Evolutionary conservation across 2,888 invertebrate genomes (phyloP).

Genomic region (Frankliniella intonsa): DNA sequence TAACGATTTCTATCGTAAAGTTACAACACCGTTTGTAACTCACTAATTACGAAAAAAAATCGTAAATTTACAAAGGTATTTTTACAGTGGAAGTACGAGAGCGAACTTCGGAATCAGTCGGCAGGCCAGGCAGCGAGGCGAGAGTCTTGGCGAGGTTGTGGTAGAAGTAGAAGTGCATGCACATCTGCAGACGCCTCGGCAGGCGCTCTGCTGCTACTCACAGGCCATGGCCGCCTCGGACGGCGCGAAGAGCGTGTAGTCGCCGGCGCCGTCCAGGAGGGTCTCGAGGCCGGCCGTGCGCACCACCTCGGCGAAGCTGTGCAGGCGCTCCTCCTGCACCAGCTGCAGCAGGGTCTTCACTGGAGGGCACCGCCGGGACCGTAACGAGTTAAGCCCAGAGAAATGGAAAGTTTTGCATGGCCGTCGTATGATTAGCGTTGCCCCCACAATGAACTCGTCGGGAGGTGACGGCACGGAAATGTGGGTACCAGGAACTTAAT

Average conservation of each 20-base stretch:
- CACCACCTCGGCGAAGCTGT: slow-evolving; percentile 47
- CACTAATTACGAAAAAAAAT: too few species aligned
- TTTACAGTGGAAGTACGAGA: too few species aligned
- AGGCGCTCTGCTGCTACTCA: slow-evolving; percentile 43
- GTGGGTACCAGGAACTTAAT: too few species aligned
- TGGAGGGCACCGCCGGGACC: slow-evolving; percentile 36
- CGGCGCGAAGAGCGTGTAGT: slow-evolving; percentile 50
- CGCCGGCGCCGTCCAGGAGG: slow-evolving; percentile 45
- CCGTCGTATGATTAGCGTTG: too few species aligned
- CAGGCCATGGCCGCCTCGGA: slow-evolving; percentile 49
- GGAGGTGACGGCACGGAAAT: too few species aligned
- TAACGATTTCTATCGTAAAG: too few species aligned
- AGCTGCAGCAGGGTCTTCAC: slow-evolving; percentile 48
- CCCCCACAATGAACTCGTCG: too few species aligned
- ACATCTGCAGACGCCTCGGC: too few species aligned
- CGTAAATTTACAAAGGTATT: too few species aligned
- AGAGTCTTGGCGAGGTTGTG: slow-evolving; percentile 43
- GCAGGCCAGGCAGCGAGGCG: slow-evolving; percentile 48
- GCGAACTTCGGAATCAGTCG: too few species aligned
- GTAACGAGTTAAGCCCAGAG: neutral
- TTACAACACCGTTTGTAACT: too few species aligned
- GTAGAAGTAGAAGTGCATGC: slow-evolving; percentile 42
- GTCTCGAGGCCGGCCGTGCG: slow-evolving; percentile 47
- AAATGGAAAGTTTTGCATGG: too few species aligned
- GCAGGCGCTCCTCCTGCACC: slow-evolving; percentile 45